Conservation (phyloP, 2,797 vertebrate species). For the Chelmon rostratus region DNA sequence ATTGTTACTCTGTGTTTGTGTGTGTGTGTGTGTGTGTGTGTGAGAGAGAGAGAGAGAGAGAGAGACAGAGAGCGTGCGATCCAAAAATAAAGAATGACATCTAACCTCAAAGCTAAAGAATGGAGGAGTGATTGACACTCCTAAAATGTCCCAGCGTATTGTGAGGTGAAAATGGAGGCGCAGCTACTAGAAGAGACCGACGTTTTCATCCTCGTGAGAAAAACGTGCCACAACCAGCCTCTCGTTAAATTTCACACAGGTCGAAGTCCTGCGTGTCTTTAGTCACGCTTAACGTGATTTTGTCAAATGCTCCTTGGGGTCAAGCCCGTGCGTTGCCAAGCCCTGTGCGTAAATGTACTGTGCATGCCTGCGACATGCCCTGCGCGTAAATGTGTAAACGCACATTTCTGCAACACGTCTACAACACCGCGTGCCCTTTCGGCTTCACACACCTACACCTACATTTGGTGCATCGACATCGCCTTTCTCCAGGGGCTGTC, state of each 20-base stretch:
- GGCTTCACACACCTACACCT: slow-evolving; percentile 41
- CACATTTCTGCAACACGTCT: slow-evolving; percentile 33
- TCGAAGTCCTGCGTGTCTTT: slow-evolving; percentile 21
- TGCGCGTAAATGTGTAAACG: slow-evolving; percentile 39
- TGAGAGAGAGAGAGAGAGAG: neutral
- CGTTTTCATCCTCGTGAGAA: slow-evolving; percentile 58
- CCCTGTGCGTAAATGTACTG: slow-evolving; percentile 24
- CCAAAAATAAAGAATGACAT: slow-evolving; percentile 78
- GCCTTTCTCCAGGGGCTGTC: slow-evolving; percentile 48
- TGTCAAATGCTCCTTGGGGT: slow-evolving; percentile 43
- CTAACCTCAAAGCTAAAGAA: slow-evolving; percentile 65
- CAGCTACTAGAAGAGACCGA: slow-evolving; percentile 27
- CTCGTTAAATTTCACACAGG: slow-evolving; percentile 6
- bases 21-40: slow-evolving; percentile 33
- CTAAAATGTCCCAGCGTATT: slow-evolving; percentile 50
- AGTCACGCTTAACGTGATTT: slow-evolving; percentile 22
- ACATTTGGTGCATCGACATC: slow-evolving; percentile 75
- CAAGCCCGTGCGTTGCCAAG: slow-evolving; percentile 23
- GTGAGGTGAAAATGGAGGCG: slow-evolving; percentile 62
- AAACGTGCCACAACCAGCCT: slow-evolving; percentile 37
- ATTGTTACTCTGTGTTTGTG: slow-evolving; percentile 73
- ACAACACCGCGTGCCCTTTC: slow-evolving; percentile 22
- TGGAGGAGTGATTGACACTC: slow-evolving; percentile 62
- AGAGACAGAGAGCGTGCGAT: slow-evolving; percentile 23
- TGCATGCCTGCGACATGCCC: neutral